Evolutionary conservation across 1,140 invertebrate genomes (phyloP).

Genomic region (Elysia chlorotica): DNA sequence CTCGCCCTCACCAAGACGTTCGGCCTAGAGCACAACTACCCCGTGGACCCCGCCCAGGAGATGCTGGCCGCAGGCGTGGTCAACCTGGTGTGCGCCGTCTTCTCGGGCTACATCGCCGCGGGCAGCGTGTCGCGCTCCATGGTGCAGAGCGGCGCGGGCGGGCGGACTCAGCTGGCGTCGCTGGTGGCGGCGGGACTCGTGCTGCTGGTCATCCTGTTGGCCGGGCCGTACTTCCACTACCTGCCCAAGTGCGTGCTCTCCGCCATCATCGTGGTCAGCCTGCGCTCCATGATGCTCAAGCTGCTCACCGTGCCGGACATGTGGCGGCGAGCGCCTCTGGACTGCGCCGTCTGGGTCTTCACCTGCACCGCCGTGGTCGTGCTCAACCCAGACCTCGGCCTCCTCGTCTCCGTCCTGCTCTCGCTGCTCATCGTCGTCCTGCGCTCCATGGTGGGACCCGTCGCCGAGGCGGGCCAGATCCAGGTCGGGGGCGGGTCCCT

Average conservation of each 20-base stretch:
- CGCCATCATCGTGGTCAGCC: conserved; percentile 63
- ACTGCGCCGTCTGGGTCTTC: conserved; percentile 24
- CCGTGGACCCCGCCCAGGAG: conserved; percentile 58
- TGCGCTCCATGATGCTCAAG: conserved; percentile 63
- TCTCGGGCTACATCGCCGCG: conserved; percentile 44
- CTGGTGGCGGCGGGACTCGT: conserved; percentile 36
- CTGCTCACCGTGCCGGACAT: conserved; percentile 44
- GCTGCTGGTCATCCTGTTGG: conserved; percentile 35
- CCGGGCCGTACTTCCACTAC: conserved; percentile 39
- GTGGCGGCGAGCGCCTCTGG: conserved; percentile 19
- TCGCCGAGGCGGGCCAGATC: not conserved
- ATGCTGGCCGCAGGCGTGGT: conserved; percentile 39
- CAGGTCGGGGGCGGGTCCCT: not conserved
- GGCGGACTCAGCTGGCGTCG: conserved; percentile 27
- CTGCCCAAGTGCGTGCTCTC: conserved; percentile 47
- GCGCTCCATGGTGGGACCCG: not conserved
- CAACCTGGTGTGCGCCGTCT: conserved; percentile 35
- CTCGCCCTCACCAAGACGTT: conserved; percentile 61
- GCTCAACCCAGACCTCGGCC: conserved; percentile 24
- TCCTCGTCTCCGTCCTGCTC: not conserved
- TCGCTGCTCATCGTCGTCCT: conserved; percentile 5
- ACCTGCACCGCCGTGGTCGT: conserved; percentile 18
- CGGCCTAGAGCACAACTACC: conserved; percentile 55
- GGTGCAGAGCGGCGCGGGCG: conserved; percentile 36
- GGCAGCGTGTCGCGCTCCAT: conserved; percentile 37